Evolutionary conservation across 2,888 invertebrate species (phyloP), one percentile per base, ranked within the genome.

Genomic region (Eledone cirrhosa): DNA sequence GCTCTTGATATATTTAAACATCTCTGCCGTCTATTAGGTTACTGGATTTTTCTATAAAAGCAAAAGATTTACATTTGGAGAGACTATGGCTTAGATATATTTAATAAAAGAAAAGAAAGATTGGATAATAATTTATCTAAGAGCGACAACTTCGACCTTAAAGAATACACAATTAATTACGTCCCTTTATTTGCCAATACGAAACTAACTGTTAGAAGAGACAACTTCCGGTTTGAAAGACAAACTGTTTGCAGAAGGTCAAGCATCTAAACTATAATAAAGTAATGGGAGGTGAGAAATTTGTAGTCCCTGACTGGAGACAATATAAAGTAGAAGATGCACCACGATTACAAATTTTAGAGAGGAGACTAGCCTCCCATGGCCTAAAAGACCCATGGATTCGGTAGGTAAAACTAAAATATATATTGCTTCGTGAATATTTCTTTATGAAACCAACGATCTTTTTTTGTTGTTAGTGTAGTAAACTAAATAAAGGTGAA

Each of bases 351-450:
- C 86, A 87, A 77, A 79, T 78, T 63, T 79, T 83, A 24, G 82
- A 84, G 77, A 81, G 79, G 59, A 77, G 81, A 41, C 82, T 87
- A 11, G 84, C 81, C 14, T 80, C 79, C 24, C 83, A 82, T 78
- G 87, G 87, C 33, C 80, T 87, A 77, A 86, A 83, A 77, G 87
- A 87, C 80, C 87, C 87, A 33, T 87, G 87, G 87, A 80, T 85
- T 77, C 81, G 86, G 97, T 96, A 31, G 76, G 67, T 48, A 7
- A 27, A n/a, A 16, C 8, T n/a, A n/a, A n/a, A n/a, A n/a, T n/a
- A n/a, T n/a, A n/a, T n/a, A n/a, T n/a, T n/a, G n/a, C 7, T 63
- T 63, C 63, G 4, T 2, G 63, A 63, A 24, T 63, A 24, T 22
- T 29, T 47, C 29, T 78, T 16, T 31, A 8, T 69, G 31, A n/a